A percentile compares a stretch with the other conserved stretches of the same genome.
Evolutionary conservation across 1,140 invertebrate genomes (phyloP).

Genomic region (Drosophila ananassae): DNA sequence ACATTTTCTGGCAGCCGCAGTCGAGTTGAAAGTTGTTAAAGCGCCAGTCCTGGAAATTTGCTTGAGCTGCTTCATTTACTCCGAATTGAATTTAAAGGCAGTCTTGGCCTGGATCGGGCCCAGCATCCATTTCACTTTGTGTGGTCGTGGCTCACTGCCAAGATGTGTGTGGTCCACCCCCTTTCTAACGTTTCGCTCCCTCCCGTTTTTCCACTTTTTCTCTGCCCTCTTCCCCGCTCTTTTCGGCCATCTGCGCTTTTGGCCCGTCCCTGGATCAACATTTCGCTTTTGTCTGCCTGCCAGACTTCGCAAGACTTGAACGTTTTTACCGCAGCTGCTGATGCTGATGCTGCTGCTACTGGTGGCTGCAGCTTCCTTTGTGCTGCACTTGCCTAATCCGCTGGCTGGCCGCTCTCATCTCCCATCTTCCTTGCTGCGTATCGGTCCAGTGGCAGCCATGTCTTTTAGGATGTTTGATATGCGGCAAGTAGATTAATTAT

Average conservation of each 20-base stretch:
- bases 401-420: conserved; percentile 62
- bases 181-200: background rate
- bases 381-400: conserved; percentile 60
- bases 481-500: conserved; percentile 66
- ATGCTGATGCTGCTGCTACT: conserved; percentile 9
- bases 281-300: conserved; percentile 71
- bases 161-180: conserved; percentile 35
- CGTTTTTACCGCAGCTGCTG: conserved; percentile 44
- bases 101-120: conserved; percentile 8
- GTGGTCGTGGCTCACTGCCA: conserved; percentile 63
- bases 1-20: conserved; percentile 56
- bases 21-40: conserved; percentile 72
- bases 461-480: conserved; percentile 56
- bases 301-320: conserved; percentile 34
- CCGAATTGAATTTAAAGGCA: conserved; percentile 72
- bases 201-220: background rate
- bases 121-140: conserved; percentile 62
- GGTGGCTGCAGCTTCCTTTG: conserved; percentile 37
- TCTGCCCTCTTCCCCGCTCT: background rate
- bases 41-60: conserved; percentile 53
- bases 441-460: conserved; percentile 48
- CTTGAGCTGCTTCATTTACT: conserved; percentile 65
- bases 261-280: conserved; percentile 63
- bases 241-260: conserved; percentile 5
- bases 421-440: conserved; percentile 72